These are phyloP conservation scores for Triplophysa bombifrons DNA, from an alignment of 2,797 vertebrate species.

Conservation along the genomic window DNA sequence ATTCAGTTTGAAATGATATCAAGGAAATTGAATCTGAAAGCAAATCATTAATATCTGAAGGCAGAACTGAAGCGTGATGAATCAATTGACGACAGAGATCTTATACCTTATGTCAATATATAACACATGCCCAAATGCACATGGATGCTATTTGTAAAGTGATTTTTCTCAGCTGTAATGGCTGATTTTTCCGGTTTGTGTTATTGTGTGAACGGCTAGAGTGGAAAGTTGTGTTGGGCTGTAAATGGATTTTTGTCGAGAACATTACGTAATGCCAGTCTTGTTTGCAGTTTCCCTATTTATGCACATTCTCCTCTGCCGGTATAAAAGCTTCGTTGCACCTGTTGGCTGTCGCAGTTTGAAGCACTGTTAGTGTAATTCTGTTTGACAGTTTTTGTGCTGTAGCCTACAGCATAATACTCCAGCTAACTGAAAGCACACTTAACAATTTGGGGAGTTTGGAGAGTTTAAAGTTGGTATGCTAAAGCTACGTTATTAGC, in stretches of 20 bases:
- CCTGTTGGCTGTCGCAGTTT: conserved; percentile 38
- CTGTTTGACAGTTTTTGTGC: conserved; percentile 34
- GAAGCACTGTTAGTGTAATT: conserved; percentile 44
- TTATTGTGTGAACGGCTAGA: conserved; percentile 26
- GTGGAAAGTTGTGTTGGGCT: conserved; percentile 31
- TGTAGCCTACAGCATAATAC: conserved; percentile 24
- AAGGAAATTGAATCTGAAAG: too few species aligned
- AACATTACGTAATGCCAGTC: conserved; percentile 32
- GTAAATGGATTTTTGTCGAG: conserved; percentile 40
- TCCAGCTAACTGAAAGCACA: conserved; percentile 3
- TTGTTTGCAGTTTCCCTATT: conserved; percentile 14
- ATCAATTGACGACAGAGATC: neutral
- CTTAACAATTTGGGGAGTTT: conserved; percentile 7
- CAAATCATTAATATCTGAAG: neutral
- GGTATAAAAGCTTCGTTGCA: conserved; percentile 33
- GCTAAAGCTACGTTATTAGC: neutral
- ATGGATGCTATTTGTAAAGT: neutral
- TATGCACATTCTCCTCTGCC: conserved; percentile 24
- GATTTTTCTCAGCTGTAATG: conserved; percentile 26
- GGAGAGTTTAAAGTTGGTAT: neutral
- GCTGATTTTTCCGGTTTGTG: neutral
- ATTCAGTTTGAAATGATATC: neutral
- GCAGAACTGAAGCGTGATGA: neutral
- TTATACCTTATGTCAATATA: neutral
- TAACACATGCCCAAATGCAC: neutral